Evolutionary conservation across 2,797 vertebrate species (phyloP).

Genomic region (Rhynchonycteris naso): DNA sequence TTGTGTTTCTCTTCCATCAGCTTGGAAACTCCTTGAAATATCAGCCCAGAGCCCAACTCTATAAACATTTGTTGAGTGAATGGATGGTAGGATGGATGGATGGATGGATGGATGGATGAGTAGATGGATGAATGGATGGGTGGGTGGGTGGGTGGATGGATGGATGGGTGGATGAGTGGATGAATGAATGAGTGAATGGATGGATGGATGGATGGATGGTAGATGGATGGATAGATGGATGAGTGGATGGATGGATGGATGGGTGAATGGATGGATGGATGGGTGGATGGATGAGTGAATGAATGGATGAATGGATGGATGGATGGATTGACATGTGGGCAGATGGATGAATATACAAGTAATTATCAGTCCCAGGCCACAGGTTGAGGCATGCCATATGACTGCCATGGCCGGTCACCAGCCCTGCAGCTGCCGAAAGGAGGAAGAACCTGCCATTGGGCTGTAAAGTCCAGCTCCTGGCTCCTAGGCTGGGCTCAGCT

Average conservation of each 20-base stretch:
- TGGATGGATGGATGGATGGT: not conserved
- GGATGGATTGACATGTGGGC: not conserved
- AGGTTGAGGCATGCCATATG: not conserved
- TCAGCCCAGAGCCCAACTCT: not conserved
- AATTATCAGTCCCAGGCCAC: not conserved
- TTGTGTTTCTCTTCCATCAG: not conserved
- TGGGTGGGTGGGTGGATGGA: not conserved
- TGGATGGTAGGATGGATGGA: not conserved
- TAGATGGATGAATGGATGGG: too few relatives aligned
- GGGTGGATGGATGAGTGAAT: not conserved
- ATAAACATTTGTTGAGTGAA: not conserved
- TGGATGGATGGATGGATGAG: not conserved
- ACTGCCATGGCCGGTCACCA: fast-evolving
- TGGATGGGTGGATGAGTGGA: not conserved
- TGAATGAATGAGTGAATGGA: not conserved
- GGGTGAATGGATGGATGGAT: too few relatives aligned
- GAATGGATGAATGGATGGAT: too few relatives aligned
- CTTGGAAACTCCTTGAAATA: not conserved
- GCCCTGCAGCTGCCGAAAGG: not conserved
- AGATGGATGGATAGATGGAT: too few relatives aligned
- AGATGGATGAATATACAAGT: not conserved
- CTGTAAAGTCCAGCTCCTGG: not conserved
- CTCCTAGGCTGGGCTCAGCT: not conserved
- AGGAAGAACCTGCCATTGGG: not conserved
- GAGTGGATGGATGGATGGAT: not conserved